Base-by-base conservation (phyloP, 2,113 vertebrate genomes). In the Pachycephala philippinensis region DNA sequence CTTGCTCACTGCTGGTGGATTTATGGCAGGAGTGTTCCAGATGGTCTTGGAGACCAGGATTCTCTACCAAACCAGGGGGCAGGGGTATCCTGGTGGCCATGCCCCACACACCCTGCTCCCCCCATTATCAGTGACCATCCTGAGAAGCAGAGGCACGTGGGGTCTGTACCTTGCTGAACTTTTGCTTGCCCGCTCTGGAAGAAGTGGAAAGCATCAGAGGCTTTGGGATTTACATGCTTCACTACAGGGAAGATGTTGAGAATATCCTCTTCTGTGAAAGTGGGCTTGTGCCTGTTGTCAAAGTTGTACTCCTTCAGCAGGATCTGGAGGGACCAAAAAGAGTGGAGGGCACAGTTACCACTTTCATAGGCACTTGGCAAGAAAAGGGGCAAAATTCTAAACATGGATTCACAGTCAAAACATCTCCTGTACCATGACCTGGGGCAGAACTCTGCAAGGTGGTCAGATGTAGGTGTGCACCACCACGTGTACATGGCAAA, bases 161-260 rank as follows among this genome's bases (percentile, higher is more conserved):
- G 50, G 20, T 65, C 61, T 14, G 90, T 97, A 99, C 99, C 99
- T 99, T 99, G 99, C 95, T 99, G 99, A 44, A 99, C 99, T 98
- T 99, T 99, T 82, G 99, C 99, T 98, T 99, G 99, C 56, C 99
- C 99, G 35, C 99, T 99, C 98, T 99, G 99, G 98, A 99, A 99
- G 98, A 99, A 99, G 97, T 99, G 99, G 97, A 99, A 99, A 95
- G 99, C 99, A 4, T 99, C 99, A 0, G 99, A 99, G 61, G 99
- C 99, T 98, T 99, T 99, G 93, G 99, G 99, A 97, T 99, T 99
- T 31, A 99, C 99, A 0, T 99, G 99, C 96, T 99, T 99, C 90
- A 99, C 99, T 15, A 99, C 98, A 1, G 99, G 99, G 96, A 99
- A 99, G 97, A 99, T 99, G 93, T 99, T 99, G 78, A 99, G 98